These are phyloP conservation scores for Panthera uncia DNA, from an alignment of 2,113 vertebrate species.

Conservation along the genomic window DNA sequence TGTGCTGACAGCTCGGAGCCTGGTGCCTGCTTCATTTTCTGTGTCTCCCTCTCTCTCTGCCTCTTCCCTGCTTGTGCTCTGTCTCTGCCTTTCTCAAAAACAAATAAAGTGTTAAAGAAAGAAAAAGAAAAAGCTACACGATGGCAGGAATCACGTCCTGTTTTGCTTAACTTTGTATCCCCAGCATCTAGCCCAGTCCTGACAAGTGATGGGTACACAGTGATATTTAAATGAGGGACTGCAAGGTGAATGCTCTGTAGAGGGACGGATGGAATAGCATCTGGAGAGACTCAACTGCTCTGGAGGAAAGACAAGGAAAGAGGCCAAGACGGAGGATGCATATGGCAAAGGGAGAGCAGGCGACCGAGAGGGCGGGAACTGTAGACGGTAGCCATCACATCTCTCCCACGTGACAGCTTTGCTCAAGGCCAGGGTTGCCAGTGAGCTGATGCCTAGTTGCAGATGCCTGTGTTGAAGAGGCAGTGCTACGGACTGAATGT, in stretches of 20 bases:
- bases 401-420: not conserved
- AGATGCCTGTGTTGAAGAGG: not conserved
- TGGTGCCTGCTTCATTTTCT: too few species aligned
- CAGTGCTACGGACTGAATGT: not conserved
- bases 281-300: not conserved
- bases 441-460: not conserved
- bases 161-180: not conserved
- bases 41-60: too few species aligned
- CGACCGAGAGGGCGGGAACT: not conserved
- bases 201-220: not conserved
- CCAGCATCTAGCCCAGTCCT: not conserved
- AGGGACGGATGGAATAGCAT: not conserved
- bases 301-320: not conserved
- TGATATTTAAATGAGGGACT: not conserved
- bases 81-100: too few species aligned
- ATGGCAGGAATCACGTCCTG: not conserved
- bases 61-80: too few species aligned
- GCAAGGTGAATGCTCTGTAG: not conserved
- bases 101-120: too few species aligned
- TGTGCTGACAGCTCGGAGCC: too few species aligned
- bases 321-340: not conserved
- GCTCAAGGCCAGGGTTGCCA: not conserved
- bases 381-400: not conserved
- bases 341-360: not conserved
- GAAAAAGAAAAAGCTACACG: not conserved